These are phyloP conservation scores for Carapus acus DNA, from an alignment of 2,797 vertebrate genomes.

Conservation along the genomic window DNA sequence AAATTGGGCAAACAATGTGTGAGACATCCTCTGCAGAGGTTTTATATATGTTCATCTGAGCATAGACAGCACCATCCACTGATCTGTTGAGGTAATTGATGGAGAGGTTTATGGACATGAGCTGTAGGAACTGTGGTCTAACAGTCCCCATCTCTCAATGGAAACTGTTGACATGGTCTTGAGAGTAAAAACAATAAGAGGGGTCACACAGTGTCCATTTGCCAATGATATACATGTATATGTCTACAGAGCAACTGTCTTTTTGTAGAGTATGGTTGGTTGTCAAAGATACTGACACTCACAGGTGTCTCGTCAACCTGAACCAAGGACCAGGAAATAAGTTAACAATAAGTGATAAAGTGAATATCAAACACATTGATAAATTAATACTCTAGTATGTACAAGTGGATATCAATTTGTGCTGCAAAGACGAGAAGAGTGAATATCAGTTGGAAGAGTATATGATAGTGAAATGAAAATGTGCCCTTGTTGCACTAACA, in stretches of 20 bases:
- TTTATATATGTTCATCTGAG: background rate
- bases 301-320: background rate
- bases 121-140: background rate
- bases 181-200: no score
- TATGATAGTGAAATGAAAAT: no score
- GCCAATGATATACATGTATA: no score
- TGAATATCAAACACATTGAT: background rate
- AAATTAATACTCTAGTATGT: no score
- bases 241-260: background rate
- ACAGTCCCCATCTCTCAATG: background rate
- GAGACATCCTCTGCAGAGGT: no score
- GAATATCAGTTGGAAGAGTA: no score
- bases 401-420: no score
- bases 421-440: no score
- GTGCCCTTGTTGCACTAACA: background rate
- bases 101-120: background rate
- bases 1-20: no score
- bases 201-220: no score
- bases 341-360: background rate
- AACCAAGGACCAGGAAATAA: background rate
- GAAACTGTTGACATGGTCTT: background rate
- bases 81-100: background rate
- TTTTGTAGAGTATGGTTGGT: background rate
- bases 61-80: background rate
- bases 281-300: background rate